Evolutionary conservation across 2,888 invertebrate genomes (phyloP), one percentile per base, ranked within the genome.

Genomic region (Ypsolopha scabrella): DNA sequence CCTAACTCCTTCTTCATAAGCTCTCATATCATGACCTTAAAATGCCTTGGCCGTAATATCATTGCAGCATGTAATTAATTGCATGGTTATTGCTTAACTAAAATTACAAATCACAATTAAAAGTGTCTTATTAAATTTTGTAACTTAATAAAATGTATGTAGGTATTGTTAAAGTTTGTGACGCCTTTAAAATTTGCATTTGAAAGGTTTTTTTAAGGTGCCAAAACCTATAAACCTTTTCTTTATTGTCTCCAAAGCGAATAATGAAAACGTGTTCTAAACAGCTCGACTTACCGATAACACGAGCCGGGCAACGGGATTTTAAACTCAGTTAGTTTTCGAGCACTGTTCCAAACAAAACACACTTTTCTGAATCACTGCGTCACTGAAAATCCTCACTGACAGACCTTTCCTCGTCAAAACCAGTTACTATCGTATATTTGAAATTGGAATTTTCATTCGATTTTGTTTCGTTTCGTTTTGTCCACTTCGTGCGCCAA

Each of bases 231-330:
- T 24, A 24, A 24, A 24, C 2, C 4, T 24, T 24, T 24, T 24
- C 24, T 24, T 24, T 24, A 24, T 7, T 43, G 43, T 14, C 14
- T 13, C 8, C 43, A 14, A 43, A 43, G 43, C 43, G 13, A 43
- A 43, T n/a, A 38, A 9, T 38, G 39, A 48, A 39, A 48, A 10
- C 48, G 41, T 48, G 41, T n/a, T 41, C 33, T 33, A 11, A 34
- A 41, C 33, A 39, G 6, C n/a, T 2, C 64, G 75, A 76, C 78
- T 76, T 75, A 80, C 78, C 67, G 68, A 66, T 70, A 72, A 67
- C 72, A 69, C 63, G 66, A 14, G 48, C 66, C 68, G 68, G 66
- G 65, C 77, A 83, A 81, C 83, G 81, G 83, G 77, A 82, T 73
- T 70, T 67, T 60, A 47, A 55, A 57, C 50, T 24, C 48, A 41